These are phyloP conservation scores for Trachelus troglodyta DNA, from an alignment of 2,888 invertebrate species.

Conservation along the genomic window DNA sequence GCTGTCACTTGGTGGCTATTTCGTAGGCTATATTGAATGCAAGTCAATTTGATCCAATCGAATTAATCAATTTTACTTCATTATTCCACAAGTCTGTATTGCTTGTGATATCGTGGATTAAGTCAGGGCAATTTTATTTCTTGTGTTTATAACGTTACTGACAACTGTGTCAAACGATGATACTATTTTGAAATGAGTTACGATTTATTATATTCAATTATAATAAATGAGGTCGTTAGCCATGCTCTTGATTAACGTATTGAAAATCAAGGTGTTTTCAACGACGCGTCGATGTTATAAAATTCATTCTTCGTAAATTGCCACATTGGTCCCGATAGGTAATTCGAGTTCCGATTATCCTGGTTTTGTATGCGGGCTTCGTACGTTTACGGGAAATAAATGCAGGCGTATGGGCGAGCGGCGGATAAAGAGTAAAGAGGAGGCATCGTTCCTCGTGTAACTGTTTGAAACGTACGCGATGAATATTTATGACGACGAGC, in stretches of 20 bases:
- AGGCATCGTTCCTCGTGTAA: neutral
- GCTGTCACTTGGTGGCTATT: neutral
- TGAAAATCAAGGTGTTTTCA: neutral
- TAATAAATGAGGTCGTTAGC: neutral
- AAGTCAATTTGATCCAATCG: neutral
- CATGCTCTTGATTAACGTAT: neutral
- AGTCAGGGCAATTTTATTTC: neutral
- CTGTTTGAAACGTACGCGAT: slow-evolving; percentile 4
- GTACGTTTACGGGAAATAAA: neutral
- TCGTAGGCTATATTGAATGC: neutral
- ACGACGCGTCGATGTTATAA: neutral
- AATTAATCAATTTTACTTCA: neutral
- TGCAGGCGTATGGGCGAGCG: neutral
- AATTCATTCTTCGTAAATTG: neutral
- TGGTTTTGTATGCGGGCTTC: neutral
- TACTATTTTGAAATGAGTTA: neutral
- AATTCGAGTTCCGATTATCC: neutral
- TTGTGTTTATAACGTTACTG: neutral
- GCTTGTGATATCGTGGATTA: neutral
- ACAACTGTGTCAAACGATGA: neutral
- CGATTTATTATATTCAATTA: neutral
- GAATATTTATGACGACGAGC: slow-evolving; percentile 4
- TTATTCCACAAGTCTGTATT: neutral
- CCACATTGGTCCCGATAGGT: neutral
- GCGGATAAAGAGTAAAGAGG: neutral